These are phyloP conservation scores for Leptogaster cylindrica DNA, from an alignment of 2,888 invertebrate genomes.

Conservation along the genomic window DNA sequence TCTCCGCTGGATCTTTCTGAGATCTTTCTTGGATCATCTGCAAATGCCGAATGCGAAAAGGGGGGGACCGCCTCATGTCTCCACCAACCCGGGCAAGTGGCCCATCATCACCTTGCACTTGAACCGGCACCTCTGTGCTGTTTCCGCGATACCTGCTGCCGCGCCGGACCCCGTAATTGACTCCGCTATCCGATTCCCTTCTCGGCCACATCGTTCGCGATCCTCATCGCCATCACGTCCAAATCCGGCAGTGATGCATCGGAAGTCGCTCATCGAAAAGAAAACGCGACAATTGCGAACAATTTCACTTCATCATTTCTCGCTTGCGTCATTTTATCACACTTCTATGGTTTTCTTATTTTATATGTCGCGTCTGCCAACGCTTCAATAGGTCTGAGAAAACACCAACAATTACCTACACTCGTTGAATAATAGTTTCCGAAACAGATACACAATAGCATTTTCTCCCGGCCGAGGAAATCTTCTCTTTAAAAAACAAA, in stretches of 20 bases:
- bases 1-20: slow-evolving; percentile 15
- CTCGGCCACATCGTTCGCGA: neutral
- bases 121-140: neutral
- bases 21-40: neutral
- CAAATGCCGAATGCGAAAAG: neutral
- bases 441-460: neutral
- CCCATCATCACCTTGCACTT: slow-evolving; percentile 20
- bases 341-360: slow-evolving; percentile 2
- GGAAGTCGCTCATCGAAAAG: neutral
- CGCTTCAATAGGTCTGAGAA: too few species aligned
- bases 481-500: too few species aligned
- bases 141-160: neutral
- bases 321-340: slow-evolving; percentile 22
- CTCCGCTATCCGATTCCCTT: neutral
- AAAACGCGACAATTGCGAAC: neutral
- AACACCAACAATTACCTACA: too few species aligned
- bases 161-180: neutral
- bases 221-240: neutral
- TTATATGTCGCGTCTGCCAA: neutral
- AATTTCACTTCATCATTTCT: slow-evolving; percentile 16
- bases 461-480: neutral
- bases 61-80: neutral
- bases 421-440: slow-evolving; percentile 12
- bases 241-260: neutral
- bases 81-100: slow-evolving; percentile 7